These are phyloP conservation scores for Oreochromis niloticus DNA, from an alignment of 2,113 vertebrate genomes.

Conservation along the genomic window DNA sequence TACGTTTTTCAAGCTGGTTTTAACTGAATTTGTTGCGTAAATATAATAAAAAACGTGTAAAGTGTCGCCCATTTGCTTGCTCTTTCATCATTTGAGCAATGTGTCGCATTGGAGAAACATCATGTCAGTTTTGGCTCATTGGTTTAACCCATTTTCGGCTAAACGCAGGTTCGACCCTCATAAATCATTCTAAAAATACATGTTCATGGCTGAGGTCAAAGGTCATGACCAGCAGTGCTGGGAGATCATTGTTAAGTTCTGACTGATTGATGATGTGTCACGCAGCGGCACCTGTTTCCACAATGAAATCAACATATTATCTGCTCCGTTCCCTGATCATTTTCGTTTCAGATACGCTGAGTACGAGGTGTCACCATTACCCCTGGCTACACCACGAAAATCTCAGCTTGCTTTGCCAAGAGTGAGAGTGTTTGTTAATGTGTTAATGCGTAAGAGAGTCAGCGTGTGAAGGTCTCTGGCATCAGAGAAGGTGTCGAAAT, in stretches of 20 bases:
- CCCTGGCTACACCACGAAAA: not conserved
- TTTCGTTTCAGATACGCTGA: not conserved
- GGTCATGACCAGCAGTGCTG: conserved; percentile 23
- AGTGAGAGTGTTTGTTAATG: not conserved
- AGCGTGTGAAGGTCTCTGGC: not conserved
- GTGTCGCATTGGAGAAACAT: not conserved
- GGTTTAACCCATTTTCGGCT: not conserved
- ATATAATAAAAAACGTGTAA: not conserved
- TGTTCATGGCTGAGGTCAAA: conserved; percentile 36
- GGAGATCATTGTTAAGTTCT: conserved; percentile 49
- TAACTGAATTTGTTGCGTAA: not conserved
- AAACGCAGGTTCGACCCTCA: conserved; percentile 19
- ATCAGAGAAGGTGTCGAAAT: not conserved
- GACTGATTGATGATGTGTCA: conserved; percentile 64
- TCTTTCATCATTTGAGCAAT: not conserved
- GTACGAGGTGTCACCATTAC: not conserved
- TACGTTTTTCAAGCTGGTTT: not conserved
- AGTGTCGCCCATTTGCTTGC: not conserved
- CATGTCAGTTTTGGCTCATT: not conserved
- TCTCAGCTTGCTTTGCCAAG: not conserved
- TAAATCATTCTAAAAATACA: conserved; percentile 20
- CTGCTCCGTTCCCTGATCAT: not conserved
- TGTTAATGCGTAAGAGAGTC: not conserved
- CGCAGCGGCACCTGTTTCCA: conserved; percentile 51
- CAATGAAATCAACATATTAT: conserved; percentile 25